Evolutionary conservation across 2,888 invertebrate species (phyloP).

Genomic region (Siphonodentalium dalli): DNA sequence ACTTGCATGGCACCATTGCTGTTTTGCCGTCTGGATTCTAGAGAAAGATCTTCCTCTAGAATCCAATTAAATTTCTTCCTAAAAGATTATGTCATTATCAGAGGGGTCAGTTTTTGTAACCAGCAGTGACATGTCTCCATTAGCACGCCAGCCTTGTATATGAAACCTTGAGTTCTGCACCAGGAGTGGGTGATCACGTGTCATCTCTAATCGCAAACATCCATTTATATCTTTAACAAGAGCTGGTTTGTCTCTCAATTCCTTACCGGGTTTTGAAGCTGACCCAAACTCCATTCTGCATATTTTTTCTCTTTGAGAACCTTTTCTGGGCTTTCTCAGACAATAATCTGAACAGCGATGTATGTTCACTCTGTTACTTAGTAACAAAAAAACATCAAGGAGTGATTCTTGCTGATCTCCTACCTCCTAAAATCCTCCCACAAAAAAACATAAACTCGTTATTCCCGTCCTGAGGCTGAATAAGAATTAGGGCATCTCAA

Average conservation of each 20-base stretch:
- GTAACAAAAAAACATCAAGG: no score
- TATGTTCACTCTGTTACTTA: conserved; percentile 30
- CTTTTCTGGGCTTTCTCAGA: not conserved
- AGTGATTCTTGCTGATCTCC: no score
- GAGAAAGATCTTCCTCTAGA: no score
- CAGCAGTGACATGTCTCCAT: conserved; percentile 36
- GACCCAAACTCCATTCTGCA: conserved; percentile 35
- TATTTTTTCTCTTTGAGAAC: conserved; percentile 5
- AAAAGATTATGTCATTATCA: no score
- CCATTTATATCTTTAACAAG: conserved; percentile 33
- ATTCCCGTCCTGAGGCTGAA: no score
- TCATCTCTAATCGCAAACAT: conserved; percentile 33
- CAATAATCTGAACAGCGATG: conserved; percentile 32
- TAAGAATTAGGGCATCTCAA: no score
- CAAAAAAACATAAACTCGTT: no score
- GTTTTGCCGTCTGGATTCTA: no score
- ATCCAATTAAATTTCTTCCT: no score
- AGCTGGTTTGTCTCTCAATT: conserved; percentile 16
- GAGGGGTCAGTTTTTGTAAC: conserved; percentile 31
- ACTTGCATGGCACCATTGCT: no score
- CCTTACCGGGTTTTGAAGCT: conserved; percentile 7
- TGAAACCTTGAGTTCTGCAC: conserved; percentile 34
- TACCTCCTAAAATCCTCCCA: no score
- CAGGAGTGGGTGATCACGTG: conserved; percentile 32
- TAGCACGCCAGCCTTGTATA: conserved; percentile 34